phyloP scores from a whole-genome alignment of 2,888 invertebrate species.

The Drosophila siamana region DNA sequence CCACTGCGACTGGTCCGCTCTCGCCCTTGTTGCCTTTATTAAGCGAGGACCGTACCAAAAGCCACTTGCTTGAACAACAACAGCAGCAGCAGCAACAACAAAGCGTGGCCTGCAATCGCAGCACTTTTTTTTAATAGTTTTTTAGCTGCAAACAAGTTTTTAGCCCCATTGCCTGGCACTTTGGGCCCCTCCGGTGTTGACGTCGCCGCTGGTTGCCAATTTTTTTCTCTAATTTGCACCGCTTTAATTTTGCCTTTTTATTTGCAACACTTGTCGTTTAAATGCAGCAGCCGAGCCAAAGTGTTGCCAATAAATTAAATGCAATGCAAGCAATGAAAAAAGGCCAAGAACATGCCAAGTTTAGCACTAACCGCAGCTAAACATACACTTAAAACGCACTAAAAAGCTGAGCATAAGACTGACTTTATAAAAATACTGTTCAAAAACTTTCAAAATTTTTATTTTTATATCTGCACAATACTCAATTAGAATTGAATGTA shows the following conservation, averaged over 20 bases:
- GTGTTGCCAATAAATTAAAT: slow-evolving; percentile 80
- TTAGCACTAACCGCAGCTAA: slow-evolving; percentile 9
- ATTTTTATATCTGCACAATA: too few species aligned
- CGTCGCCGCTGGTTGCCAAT: slow-evolving; percentile 58
- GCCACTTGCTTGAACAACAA: slow-evolving; percentile 65
- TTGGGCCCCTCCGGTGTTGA: slow-evolving; percentile 64
- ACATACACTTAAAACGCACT: slow-evolving; percentile 30
- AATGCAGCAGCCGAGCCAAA: slow-evolving; percentile 70
- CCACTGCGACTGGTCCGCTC: slow-evolving; percentile 42
- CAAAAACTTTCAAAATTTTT: too few species aligned
- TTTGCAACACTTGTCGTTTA: slow-evolving; percentile 81
- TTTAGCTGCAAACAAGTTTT: slow-evolving; percentile 71
- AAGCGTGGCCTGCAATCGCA: slow-evolving; percentile 64
- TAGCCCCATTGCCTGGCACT: slow-evolving; percentile 26
- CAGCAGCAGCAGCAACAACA: slow-evolving; percentile 42
- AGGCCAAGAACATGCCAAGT: slow-evolving; percentile 1
- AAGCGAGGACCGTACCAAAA: slow-evolving; percentile 66
- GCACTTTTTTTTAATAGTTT: slow-evolving; percentile 68
- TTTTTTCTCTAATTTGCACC: slow-evolving; percentile 73
- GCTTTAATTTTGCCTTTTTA: slow-evolving; percentile 80
- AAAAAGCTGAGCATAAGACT: too few species aligned
- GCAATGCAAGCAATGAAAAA: slow-evolving; percentile 49
- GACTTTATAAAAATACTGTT: too few species aligned
- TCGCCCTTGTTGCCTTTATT: slow-evolving; percentile 70
- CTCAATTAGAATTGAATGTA: too few species aligned